Base-by-base conservation (phyloP, 2,113 vertebrate genomes). In the Sturnus vulgaris region DNA sequence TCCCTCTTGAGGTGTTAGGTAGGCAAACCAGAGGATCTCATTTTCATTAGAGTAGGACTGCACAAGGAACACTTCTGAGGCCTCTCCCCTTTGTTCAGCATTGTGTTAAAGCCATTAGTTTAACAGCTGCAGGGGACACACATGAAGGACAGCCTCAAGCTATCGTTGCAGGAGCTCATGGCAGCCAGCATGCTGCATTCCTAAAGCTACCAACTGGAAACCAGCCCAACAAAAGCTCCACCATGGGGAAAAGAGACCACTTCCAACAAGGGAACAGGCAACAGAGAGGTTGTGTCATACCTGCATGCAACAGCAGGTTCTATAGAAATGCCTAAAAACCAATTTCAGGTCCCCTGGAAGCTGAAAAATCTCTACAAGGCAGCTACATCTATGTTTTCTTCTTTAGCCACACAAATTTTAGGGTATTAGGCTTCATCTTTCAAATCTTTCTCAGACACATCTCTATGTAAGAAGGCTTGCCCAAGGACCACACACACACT, bases 121-220 rank as follows among this genome's bases (percentile, higher is more conserved):
- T 10, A 42, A 50, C 39, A 60, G 59, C 33, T 44, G 39, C 53
- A 39, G 59, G 44, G 46, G 19, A 27, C 42, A 40, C 56, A 46
- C 22, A 42, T 0, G 2, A 85, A 90, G 42, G 52, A 57, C 71
- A 86, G 17, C 40, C 71, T 82, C 18, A 28, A 83, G 24, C 44
- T 37, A 6, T 30, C 0, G 0, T 2, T 47, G 5, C 47, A 65
- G 21, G 53, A 7, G 3, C 15, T 47, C 23, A 15, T 5, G 20
- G 25, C 63, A 61, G 64, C 15, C 28, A 57, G 47, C 5, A 5
- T 27, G 8, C 33, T 66, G 25, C 79, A 11, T 42, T 50, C 47
- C 35, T 35, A 75, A 70, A 81, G 19, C 24, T 31, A 30, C 65
- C 53, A 57, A 31, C 31, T 64, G 37, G 50, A 88, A 82, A 85